Percentiles rank a stretch among this genome's conserved stretches.
Evolutionary conservation across 2,888 invertebrate genomes (phyloP).

Genomic region (Lepidochrysops patricia): DNA sequence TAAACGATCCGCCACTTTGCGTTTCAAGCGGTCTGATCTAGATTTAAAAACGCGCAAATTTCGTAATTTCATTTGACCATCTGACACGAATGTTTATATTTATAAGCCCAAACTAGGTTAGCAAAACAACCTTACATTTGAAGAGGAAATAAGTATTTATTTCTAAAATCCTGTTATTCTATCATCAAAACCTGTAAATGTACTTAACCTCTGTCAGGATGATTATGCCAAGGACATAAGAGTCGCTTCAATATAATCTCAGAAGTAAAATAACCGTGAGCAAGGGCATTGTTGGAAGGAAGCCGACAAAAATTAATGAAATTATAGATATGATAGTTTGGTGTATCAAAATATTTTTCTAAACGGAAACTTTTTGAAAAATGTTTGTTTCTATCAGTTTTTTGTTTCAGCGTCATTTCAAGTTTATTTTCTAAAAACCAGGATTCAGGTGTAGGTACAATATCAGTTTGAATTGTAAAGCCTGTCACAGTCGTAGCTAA

Average conservation of each 20-base stretch:
- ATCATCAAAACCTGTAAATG: too few species aligned
- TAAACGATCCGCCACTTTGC: background rate
- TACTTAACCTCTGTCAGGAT: too few species aligned
- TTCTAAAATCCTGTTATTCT: too few species aligned
- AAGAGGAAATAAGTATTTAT: background rate
- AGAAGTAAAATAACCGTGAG: too few species aligned
- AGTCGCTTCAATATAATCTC: too few species aligned
- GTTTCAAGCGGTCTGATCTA: background rate
- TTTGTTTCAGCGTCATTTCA: background rate
- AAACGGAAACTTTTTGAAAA: background rate
- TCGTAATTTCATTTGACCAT: background rate
- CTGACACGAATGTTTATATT: background rate
- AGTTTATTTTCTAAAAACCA: background rate
- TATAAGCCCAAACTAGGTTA: background rate
- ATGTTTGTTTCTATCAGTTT: background rate
- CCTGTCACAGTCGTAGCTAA: too few species aligned
- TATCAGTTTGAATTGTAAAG: too few species aligned
- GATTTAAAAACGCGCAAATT: background rate
- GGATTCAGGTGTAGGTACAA: too few species aligned
- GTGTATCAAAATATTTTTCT: background rate
- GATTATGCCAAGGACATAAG: too few species aligned
- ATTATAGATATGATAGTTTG: slow-evolving; percentile 7
- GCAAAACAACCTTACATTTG: too few species aligned
- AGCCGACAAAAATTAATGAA: slow-evolving; percentile 9
- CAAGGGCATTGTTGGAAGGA: background rate